A percentile compares a stretch with the other conserved stretches of the same genome.
Conservation (phyloP, 2,113 vertebrate genomes). For the Euleptes europaea region DNA sequence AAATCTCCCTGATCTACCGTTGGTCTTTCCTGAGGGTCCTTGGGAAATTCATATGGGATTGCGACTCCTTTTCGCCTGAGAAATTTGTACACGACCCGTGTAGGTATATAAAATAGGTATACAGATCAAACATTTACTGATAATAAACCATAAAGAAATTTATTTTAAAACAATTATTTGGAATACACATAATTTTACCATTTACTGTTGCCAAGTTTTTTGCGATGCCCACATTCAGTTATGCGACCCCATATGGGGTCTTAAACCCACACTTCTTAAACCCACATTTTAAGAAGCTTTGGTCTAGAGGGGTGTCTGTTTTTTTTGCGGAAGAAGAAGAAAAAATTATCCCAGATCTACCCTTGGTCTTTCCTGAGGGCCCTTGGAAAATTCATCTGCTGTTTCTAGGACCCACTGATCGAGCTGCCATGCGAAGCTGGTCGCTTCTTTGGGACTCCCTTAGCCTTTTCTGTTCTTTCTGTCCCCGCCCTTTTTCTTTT, state of each 20-base stretch:
- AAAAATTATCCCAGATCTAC: not conserved
- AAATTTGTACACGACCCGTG: too few species aligned
- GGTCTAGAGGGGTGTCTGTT: slow-evolving; percentile 47
- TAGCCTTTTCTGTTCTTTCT: slow-evolving; percentile 44
- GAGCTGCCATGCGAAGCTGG: slow-evolving; percentile 22
- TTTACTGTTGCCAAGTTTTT: too few species aligned
- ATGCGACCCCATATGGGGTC: too few species aligned
- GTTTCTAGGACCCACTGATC: slow-evolving; percentile 45
- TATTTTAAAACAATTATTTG: too few species aligned
- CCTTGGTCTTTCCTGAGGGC: slow-evolving; percentile 48
- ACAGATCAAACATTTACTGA: too few species aligned
- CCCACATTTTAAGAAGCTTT: too few species aligned
- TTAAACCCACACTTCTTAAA: too few species aligned
- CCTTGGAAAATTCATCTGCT: slow-evolving; percentile 36
- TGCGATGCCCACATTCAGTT: too few species aligned
- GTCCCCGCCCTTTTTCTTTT: slow-evolving; percentile 38
- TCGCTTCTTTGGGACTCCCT: slow-evolving; percentile 50
- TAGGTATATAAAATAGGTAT: too few species aligned
- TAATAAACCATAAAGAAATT: too few species aligned
- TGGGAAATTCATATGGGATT: slow-evolving; percentile 29
- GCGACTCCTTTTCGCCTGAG: too few species aligned
- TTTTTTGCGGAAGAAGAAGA: slow-evolving; percentile 50
- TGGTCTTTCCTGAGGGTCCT: slow-evolving; percentile 46
- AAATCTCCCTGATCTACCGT: not conserved
- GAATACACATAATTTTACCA: too few species aligned